Evolutionary conservation across 1,140 invertebrate species (phyloP).

Genomic region (Riptortus pedestris): DNA sequence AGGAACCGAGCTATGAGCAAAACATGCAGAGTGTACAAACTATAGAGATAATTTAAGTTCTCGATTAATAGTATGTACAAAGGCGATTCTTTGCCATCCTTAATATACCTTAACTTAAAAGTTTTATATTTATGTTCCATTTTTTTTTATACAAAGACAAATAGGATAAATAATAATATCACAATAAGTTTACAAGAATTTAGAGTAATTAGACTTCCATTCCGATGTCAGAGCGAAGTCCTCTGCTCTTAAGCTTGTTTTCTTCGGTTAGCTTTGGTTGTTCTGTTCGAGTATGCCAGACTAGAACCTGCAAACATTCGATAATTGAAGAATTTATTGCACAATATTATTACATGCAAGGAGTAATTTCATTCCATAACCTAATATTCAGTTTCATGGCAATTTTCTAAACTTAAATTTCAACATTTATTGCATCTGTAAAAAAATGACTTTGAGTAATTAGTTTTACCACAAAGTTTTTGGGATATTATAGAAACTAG

Average conservation of each 20-base stretch:
- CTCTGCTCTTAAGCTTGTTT: conserved; percentile 44
- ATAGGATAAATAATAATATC: not conserved
- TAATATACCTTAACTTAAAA: too few species aligned
- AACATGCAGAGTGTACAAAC: too few species aligned
- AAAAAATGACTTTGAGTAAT: not conserved
- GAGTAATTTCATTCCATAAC: not conserved
- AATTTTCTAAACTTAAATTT: not conserved
- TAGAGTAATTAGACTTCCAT: conserved; percentile 51
- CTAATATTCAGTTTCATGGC: not conserved
- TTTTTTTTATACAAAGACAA: not conserved
- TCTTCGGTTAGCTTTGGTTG: conserved; percentile 62
- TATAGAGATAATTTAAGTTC: too few species aligned
- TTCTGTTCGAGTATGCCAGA: conserved; percentile 95
- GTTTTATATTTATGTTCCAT: too few species aligned
- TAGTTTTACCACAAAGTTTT: not conserved
- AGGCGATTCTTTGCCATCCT: too few species aligned
- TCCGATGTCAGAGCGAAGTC: conserved; percentile 49
- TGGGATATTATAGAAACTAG: conserved; percentile 14
- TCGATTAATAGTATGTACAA: too few species aligned
- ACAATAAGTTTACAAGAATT: not conserved
- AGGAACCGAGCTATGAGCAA: too few species aligned
- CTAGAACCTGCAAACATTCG: conserved; percentile 54
- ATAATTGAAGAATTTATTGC: conserved; percentile 12
- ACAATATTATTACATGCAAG: not conserved
- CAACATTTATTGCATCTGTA: not conserved